phyloP scores from a whole-genome alignment of 2,797 vertebrate species.

The Chelmon rostratus region DNA sequence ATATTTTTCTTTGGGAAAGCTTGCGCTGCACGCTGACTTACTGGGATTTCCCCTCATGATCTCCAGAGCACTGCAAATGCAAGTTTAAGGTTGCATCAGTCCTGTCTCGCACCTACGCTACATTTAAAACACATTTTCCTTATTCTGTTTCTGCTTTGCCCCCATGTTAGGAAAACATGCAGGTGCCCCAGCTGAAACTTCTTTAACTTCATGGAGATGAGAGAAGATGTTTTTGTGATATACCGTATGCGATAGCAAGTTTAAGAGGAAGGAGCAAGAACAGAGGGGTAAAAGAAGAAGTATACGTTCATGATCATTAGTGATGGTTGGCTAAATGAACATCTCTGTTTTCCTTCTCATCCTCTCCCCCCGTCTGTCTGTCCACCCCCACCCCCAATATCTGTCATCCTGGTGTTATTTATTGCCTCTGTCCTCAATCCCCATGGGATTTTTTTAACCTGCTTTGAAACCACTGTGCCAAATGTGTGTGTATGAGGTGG shows the following conservation, averaged over 20 bases:
- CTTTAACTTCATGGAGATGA: not conserved
- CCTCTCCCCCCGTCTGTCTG: slow-evolving; percentile 28
- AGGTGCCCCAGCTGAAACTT: too few species aligned
- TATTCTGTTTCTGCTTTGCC: not conserved
- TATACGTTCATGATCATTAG: slow-evolving; percentile 34
- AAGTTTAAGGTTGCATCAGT: slow-evolving; percentile 3
- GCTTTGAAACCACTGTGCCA: slow-evolving; percentile 48
- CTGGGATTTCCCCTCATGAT: not conserved
- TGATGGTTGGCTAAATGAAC: slow-evolving; percentile 37
- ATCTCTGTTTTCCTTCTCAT: slow-evolving; percentile 54
- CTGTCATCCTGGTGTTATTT: slow-evolving; percentile 68
- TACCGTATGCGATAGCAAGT: not conserved
- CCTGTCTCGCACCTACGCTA: not conserved
- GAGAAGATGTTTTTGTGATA: slow-evolving; percentile 8
- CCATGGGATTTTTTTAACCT: slow-evolving; percentile 61
- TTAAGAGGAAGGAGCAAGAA: slow-evolving; percentile 4
- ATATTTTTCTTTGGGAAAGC: slow-evolving; percentile 26
- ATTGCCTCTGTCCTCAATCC: slow-evolving; percentile 65
- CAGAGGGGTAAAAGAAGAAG: slow-evolving; percentile 29
- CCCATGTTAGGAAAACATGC: not conserved
- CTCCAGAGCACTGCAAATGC: not conserved
- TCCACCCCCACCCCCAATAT: slow-evolving; percentile 43
- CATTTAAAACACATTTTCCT: not conserved
- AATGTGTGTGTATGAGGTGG: slow-evolving; percentile 33
- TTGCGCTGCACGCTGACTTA: not conserved